These are phyloP conservation scores for Hyperoplus lanceolatus DNA, from an alignment of 2,797 vertebrate genomes.

Conservation along the genomic window DNA sequence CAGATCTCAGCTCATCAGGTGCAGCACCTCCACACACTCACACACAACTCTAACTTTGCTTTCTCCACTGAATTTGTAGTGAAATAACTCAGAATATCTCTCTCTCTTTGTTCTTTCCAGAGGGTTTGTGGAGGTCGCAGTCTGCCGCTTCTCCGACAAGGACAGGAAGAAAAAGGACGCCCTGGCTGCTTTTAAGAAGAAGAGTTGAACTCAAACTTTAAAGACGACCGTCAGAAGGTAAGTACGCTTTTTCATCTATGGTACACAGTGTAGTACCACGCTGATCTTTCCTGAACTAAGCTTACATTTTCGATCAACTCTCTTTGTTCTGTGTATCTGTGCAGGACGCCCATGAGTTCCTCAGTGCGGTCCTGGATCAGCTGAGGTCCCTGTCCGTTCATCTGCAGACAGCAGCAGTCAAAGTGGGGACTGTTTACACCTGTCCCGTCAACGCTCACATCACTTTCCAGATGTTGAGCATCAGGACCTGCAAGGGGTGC, in stretches of 20 bases:
- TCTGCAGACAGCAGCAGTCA: background rate
- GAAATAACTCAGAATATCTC: no score
- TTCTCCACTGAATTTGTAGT: no score
- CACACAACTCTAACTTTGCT: no score
- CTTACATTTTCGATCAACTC: background rate
- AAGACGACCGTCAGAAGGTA: background rate
- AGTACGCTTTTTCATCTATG: background rate
- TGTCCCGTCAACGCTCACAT: background rate
- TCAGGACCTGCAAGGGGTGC: background rate
- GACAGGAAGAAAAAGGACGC: no score
- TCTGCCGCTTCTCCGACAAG: no score
- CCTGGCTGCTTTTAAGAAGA: background rate
- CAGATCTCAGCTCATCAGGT: no score
- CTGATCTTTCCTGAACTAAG: no score
- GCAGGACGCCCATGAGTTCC: conserved; percentile 14
- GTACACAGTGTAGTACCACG: background rate
- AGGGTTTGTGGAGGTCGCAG: no score
- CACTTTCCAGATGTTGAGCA: background rate
- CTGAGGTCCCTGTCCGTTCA: background rate
- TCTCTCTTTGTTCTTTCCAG: no score
- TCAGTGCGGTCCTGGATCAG: background rate
- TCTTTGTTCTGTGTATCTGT: background rate
- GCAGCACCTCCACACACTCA: no score
- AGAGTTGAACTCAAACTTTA: background rate
- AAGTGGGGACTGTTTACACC: background rate